Base-by-base conservation (phyloP, 1,140 invertebrate genomes). In the Heliconius congener region DNA sequence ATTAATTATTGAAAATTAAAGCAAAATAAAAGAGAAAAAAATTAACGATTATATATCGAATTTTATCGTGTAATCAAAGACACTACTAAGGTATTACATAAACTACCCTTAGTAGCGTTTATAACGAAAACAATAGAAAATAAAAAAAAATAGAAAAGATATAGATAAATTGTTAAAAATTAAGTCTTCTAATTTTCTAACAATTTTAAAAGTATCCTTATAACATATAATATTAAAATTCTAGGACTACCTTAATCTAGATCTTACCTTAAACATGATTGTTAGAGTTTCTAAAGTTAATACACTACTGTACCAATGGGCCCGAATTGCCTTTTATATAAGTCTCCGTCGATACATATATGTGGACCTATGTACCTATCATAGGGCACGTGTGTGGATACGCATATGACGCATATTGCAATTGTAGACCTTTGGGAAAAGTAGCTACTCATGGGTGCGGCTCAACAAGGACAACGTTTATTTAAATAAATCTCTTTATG, bases 191-290 rank as follows among this genome's bases (percentile, higher is more conserved):
- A 37, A 6, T 52, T 19, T 52, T 18, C 8, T 19, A 18, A 19
- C 6, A 52, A 8, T 16, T 8, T 19, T 3, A 60, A 8, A 46
- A 60, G 9, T 60, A 60, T 23, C 9, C 2, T 60, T 60, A 9
- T n/a, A 60, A 60, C 8, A 60, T 27, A 8, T 9, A 60, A 60
- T 23, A 60, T 27, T 6, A 23, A 23, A 11, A 66, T 23, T 30
- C 23, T 30, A 66, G 50, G 6, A 52, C 16, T 19, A 18, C 50
- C 18, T 52, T 52, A 16, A 66, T 66, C 13, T 66, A 66, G 60
- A 11, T 16, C 90, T 93, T 85, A 93, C 91, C 88, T 92, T 91
- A 78, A 90, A 23, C 82, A 89, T 83, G 87, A 91, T 93, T 81
- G 84, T 89, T 82, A 78, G 78, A 87, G 83, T 83, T 83, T 82